Percentiles rank a stretch among this genome's conserved stretches.
phyloP scores from a whole-genome alignment of 2,113 vertebrate genomes.

The Crotalus viridis region DNA sequence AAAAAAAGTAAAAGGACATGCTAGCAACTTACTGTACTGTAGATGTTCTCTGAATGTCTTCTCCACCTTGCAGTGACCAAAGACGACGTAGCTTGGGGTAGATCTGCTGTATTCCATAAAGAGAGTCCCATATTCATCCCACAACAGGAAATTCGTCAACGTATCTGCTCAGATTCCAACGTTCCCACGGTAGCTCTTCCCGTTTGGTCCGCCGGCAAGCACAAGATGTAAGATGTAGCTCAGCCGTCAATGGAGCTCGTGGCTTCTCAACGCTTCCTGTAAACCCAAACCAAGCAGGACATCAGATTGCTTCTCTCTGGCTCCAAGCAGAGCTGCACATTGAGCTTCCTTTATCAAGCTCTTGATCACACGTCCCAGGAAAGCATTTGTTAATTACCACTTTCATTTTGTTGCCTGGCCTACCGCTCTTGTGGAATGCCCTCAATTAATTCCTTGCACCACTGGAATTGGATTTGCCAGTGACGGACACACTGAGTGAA shows the following conservation, averaged over 20 bases:
- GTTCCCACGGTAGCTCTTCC: background rate
- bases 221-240: too few species aligned
- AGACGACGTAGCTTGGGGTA: background rate
- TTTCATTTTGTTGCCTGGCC: background rate
- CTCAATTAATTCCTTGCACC: background rate
- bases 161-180: background rate
- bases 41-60: background rate
- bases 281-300: background rate
- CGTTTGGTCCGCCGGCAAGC: background rate
- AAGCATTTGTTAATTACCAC: background rate
- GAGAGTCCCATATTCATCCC: background rate
- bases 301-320: background rate
- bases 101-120: background rate
- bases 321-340: background rate
- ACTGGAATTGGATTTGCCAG: slow-evolving; percentile 8
- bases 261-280: background rate
- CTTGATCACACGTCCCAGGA: background rate
- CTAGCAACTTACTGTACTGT: background rate
- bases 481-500: background rate
- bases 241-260: background rate
- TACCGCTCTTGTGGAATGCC: background rate
- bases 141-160: background rate
- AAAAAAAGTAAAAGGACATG: background rate
- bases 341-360: background rate
- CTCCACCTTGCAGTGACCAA: background rate